These are phyloP conservation scores for Hypercompe scribonia DNA, from an alignment of 2,888 invertebrate species.

Conservation along the genomic window DNA sequence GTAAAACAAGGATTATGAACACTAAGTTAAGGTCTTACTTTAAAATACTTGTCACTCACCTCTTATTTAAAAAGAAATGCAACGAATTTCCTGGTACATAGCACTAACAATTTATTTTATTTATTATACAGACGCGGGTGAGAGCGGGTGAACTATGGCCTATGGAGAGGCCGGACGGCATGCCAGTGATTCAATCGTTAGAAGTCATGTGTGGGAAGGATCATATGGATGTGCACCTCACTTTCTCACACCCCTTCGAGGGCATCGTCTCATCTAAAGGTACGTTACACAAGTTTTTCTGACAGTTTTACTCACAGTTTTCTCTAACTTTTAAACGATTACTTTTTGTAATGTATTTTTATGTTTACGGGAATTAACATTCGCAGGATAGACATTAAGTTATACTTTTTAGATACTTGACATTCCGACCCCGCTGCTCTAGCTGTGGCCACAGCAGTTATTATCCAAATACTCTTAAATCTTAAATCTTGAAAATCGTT, in stretches of 20 bases:
- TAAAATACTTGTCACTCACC: too few species aligned
- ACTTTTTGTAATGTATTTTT: too few species aligned
- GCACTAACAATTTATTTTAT: neutral
- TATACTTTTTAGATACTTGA: too few species aligned
- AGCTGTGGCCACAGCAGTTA: too few species aligned
- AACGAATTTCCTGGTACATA: neutral
- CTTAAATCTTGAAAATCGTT: too few species aligned
- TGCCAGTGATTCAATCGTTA: conserved; percentile 95
- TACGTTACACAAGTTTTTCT: conserved; percentile 54
- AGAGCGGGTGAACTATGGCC: conserved; percentile 94
- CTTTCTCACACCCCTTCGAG: conserved; percentile 96
- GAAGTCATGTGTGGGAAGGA: conserved; percentile 99
- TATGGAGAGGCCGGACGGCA: conserved; percentile 94
- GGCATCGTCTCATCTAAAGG: conserved; percentile 97
- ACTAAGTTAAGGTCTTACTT: too few species aligned
- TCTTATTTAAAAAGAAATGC: too few species aligned
- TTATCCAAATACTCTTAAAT: too few species aligned
- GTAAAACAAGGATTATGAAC: too few species aligned
- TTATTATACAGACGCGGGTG: conserved; percentile 69
- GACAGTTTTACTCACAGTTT: neutral
- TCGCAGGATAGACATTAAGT: too few species aligned
- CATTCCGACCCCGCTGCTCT: too few species aligned
- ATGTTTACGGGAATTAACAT: too few species aligned
- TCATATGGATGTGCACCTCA: conserved; percentile 97
- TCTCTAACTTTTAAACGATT: neutral